Conservation (phyloP, 1,140 invertebrate species). For the Tetramorium simillimum region DNA sequence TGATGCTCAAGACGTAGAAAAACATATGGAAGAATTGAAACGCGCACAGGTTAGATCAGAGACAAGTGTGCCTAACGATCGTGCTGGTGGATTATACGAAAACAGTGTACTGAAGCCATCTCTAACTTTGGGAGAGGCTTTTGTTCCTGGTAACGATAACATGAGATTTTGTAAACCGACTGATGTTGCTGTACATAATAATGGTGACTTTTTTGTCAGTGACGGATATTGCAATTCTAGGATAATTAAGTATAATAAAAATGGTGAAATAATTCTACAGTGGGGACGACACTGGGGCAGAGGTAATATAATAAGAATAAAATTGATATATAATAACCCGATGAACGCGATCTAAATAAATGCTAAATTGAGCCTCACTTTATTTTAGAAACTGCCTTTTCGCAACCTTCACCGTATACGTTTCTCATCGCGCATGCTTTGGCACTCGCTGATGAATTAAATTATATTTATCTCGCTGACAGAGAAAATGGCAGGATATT, state of each 20-base stretch:
- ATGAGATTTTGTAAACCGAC: constrained; percentile 97
- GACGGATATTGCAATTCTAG: constrained; percentile 98
- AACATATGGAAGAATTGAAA: constrained; percentile 54
- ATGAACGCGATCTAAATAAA: background rate
- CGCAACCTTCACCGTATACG: constrained; percentile 85
- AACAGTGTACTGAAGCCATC: constrained; percentile 78
- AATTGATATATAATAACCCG: background rate
- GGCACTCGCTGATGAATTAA: constrained; percentile 90
- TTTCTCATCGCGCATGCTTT: constrained; percentile 94
- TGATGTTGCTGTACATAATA: constrained; percentile 92
- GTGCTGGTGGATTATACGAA: constrained; percentile 66
- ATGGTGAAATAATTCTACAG: constrained; percentile 89
- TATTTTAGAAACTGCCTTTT: constrained; percentile 55
- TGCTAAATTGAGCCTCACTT: constrained; percentile 28
- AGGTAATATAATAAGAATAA: constrained; percentile 65
- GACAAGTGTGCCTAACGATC: background rate
- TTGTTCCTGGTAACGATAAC: constrained; percentile 92
- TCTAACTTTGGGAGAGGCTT: constrained; percentile 78
- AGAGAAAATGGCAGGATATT: constrained; percentile 95
- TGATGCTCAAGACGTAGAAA: constrained; percentile 82
- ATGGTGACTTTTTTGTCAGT: constrained; percentile 96
- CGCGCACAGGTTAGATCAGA: constrained; percentile 9
- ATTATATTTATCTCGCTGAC: constrained; percentile 94
- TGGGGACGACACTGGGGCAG: constrained; percentile 87
- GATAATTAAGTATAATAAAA: constrained; percentile 92